Percentiles rank a stretch among this genome's conserved stretches.
Conservation (phyloP, 1,140 invertebrate genomes). For the Neelides sp. region DNA sequence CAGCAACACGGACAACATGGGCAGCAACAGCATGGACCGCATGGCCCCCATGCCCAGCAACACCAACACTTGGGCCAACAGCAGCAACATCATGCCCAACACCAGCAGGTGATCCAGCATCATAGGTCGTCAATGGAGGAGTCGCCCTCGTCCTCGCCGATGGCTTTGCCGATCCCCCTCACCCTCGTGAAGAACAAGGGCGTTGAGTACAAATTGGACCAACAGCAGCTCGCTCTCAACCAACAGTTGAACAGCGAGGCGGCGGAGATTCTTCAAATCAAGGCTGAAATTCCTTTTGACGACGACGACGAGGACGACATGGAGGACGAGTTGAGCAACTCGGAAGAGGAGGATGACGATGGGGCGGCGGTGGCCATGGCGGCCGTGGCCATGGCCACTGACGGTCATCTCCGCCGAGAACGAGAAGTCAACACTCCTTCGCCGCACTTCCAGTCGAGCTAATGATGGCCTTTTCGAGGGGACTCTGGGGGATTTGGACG, state of each 20-base stretch:
- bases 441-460: constrained; percentile 19
- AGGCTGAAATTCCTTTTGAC: constrained; percentile 17
- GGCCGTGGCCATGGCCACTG: background rate
- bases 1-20: constrained; percentile 44
- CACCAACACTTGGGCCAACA: constrained; percentile 38
- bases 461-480: constrained; percentile 7
- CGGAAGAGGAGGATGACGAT: constrained; percentile 4
- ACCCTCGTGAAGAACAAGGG: background rate
- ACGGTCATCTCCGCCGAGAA: no score
- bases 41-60: constrained; percentile 35
- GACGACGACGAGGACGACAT: constrained; percentile 6
- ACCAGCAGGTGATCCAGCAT: background rate
- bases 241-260: constrained; percentile 3
- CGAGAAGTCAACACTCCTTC: constrained; percentile 21
- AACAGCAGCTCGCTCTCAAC: background rate
- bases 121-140: background rate
- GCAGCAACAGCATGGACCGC: constrained; percentile 37
- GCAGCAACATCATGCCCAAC: constrained; percentile 31
- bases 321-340: constrained; percentile 1
- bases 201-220: background rate
- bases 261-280: constrained; percentile 24
- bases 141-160: background rate
- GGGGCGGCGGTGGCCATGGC: background rate
- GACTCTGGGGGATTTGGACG: no score
- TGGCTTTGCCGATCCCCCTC: background rate